phyloP scores from a whole-genome alignment of 2,797 vertebrate genomes.

The Crypturellus tataupa region DNA sequence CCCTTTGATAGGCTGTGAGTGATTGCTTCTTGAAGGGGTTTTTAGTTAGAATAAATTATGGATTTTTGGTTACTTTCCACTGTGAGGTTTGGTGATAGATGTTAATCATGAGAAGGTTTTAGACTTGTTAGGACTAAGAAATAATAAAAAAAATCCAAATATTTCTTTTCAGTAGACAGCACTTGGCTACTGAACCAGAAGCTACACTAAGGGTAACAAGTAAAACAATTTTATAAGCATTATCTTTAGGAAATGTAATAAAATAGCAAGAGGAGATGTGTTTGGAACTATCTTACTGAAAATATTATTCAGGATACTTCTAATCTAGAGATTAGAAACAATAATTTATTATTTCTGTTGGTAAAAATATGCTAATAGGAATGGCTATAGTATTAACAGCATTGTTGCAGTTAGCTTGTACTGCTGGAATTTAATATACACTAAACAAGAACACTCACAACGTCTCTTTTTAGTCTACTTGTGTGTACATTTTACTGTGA shows the following conservation, averaged over 20 bases:
- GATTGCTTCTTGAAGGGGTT: background rate
- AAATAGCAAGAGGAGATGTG: constrained; percentile 58
- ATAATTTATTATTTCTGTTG: constrained; percentile 49
- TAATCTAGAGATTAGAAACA: constrained; percentile 59
- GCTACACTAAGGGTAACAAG: constrained; percentile 44
- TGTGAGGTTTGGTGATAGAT: background rate
- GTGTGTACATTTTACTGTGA: background rate
- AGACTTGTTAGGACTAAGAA: constrained; percentile 4
- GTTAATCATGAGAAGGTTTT: constrained; percentile 20
- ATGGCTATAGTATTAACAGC: constrained; percentile 28
- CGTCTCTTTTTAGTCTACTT: background rate
- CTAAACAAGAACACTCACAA: background rate
- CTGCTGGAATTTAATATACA: background rate
- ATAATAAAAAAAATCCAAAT: constrained; percentile 9
- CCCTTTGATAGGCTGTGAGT: background rate
- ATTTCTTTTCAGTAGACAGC: constrained; percentile 51
- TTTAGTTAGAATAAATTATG: constrained; percentile 22
- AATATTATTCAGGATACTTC: constrained; percentile 28
- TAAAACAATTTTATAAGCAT: constrained; percentile 66
- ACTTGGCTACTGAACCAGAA: constrained; percentile 45
- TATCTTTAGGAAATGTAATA: constrained; percentile 70
- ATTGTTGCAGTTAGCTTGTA: constrained; percentile 1
- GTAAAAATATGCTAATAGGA: constrained; percentile 55
- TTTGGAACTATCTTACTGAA: constrained; percentile 58
- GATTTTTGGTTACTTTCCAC: constrained; percentile 27